These are phyloP conservation scores for Ctenochaetus hawaiiensis DNA, from an alignment of 2,797 vertebrate species.

Conservation along the genomic window DNA sequence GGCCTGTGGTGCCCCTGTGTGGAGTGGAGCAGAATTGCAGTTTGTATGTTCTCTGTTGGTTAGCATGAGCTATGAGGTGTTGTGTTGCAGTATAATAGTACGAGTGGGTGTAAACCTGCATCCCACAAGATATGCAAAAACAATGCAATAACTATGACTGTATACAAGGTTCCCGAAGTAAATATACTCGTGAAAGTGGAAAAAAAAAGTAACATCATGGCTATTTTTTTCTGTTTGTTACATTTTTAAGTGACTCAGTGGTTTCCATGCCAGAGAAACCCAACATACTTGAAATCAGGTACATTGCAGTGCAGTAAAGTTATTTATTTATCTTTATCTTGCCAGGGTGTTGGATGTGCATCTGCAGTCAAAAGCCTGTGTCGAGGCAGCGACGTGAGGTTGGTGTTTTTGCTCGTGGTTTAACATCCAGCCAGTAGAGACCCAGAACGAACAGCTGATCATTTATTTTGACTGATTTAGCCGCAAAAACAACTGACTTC, in stretches of 20 bases:
- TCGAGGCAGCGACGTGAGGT: conserved; percentile 33
- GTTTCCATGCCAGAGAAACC: conserved; percentile 91
- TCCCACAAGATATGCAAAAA: conserved; percentile 99
- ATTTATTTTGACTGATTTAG: conserved; percentile 6
- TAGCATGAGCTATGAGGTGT: conserved; percentile 57
- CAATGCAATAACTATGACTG: conserved; percentile 99
- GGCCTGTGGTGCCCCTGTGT: conserved; percentile 59
- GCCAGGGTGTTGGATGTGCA: conserved; percentile 37
- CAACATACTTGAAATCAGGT: conserved; percentile 99
- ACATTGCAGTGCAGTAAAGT: conserved; percentile 88
- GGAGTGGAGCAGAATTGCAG: conserved; percentile 56
- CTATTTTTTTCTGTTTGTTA: conserved; percentile 88
- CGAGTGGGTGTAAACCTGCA: conserved; percentile 79
- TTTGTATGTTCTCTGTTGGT: conserved; percentile 33
- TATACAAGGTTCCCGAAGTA: conserved; percentile 83
- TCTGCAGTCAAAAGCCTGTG: conserved; percentile 28
- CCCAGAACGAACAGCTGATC: conserved; percentile 1
- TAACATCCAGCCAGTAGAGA: conserved; percentile 19
- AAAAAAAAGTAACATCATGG: conserved; percentile 63
- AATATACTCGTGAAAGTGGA: conserved; percentile 70
- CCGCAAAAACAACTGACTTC: conserved; percentile 17
- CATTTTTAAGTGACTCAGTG: conserved; percentile 81
- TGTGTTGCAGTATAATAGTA: conserved; percentile 65
- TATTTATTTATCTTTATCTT: conserved; percentile 78
- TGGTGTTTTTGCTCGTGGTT: conserved; percentile 26